Conservation (phyloP, 2,888 invertebrate genomes). For the Netelia inedita region DNA sequence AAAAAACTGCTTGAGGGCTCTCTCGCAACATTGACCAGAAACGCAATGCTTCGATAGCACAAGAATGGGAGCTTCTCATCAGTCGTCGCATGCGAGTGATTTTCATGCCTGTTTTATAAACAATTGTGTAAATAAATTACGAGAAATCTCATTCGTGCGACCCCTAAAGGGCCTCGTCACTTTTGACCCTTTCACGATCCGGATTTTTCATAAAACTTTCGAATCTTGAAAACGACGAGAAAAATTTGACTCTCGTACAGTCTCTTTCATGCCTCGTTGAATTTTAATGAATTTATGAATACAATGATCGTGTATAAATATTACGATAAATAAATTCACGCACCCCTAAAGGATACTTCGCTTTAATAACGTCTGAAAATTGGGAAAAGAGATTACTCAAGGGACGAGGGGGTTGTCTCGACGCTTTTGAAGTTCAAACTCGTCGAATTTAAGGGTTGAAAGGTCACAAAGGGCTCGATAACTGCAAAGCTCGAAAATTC, state of each 20-base stretch:
- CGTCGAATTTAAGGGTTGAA: too few relatives aligned
- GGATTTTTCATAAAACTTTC: background rate
- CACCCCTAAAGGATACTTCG: constrained; percentile 27
- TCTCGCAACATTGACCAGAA: constrained; percentile 27
- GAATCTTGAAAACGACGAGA: background rate
- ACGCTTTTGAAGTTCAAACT: background rate
- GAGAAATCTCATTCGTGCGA: background rate
- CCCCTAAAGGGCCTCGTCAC: background rate
- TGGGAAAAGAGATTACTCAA: constrained; percentile 40
- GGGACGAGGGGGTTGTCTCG: background rate
- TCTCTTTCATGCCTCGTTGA: constrained; percentile 42
- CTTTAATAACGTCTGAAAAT: constrained; percentile 13
- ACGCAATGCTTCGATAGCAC: constrained; percentile 34
- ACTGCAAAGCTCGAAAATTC: too few relatives aligned
- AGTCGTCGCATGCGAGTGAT: constrained; percentile 17
- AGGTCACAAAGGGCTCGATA: too few relatives aligned
- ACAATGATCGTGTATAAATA: constrained; percentile 24
- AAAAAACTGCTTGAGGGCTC: constrained; percentile 36
- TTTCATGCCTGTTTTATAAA: constrained; percentile 41
- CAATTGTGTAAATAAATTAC: constrained; percentile 44
- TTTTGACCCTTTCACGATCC: background rate
- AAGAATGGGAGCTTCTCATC: constrained; percentile 33
- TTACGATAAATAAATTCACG: constrained; percentile 21
- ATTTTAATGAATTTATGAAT: constrained; percentile 27
- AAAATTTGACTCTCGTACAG: background rate